These are phyloP conservation scores for Abrostola tripartita DNA, from an alignment of 2,888 invertebrate species.

Conservation along the genomic window DNA sequence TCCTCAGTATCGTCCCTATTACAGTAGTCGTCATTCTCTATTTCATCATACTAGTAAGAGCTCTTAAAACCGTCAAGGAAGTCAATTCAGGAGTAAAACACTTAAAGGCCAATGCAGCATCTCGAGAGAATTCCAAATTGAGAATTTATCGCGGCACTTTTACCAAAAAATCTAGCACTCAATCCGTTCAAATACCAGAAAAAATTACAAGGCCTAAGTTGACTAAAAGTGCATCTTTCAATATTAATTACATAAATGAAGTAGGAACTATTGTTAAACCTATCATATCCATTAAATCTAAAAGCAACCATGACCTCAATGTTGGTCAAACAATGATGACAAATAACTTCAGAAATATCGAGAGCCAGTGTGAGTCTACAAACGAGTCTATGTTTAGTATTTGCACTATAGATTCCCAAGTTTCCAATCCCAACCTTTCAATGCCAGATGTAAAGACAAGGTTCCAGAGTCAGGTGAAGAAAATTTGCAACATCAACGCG, in stretches of 20 bases:
- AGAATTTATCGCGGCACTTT: constrained; percentile 74
- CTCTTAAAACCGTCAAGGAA: constrained; percentile 82
- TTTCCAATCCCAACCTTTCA: constrained; percentile 56
- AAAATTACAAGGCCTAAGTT: constrained; percentile 54
- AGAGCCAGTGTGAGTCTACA: constrained; percentile 44
- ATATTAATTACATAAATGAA: constrained; percentile 51
- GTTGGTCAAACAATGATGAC: constrained; percentile 44
- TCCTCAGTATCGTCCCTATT: constrained; percentile 87
- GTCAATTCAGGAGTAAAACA: constrained; percentile 70
- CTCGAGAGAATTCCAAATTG: constrained; percentile 64
- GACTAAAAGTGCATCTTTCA: constrained; percentile 75
- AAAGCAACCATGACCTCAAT: constrained; percentile 72
- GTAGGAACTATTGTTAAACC: constrained; percentile 29
- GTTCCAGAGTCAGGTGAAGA: constrained; percentile 46
- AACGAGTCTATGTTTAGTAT: constrained; percentile 73
- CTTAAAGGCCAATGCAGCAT: constrained; percentile 49
- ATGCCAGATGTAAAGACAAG: constrained; percentile 45
- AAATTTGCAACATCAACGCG: constrained; percentile 44
- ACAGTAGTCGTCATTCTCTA: constrained; percentile 84
- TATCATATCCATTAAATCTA: constrained; percentile 60
- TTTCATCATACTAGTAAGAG: constrained; percentile 88
- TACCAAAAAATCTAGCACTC: constrained; percentile 44
- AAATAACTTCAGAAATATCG: constrained; percentile 45
- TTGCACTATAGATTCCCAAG: constrained; percentile 67
- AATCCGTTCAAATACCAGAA: constrained; percentile 56